Evolutionary conservation across 2,113 vertebrate species (phyloP), one percentile per base, ranked within the genome.

Genomic region (Sakesphorus luctuosus): DNA sequence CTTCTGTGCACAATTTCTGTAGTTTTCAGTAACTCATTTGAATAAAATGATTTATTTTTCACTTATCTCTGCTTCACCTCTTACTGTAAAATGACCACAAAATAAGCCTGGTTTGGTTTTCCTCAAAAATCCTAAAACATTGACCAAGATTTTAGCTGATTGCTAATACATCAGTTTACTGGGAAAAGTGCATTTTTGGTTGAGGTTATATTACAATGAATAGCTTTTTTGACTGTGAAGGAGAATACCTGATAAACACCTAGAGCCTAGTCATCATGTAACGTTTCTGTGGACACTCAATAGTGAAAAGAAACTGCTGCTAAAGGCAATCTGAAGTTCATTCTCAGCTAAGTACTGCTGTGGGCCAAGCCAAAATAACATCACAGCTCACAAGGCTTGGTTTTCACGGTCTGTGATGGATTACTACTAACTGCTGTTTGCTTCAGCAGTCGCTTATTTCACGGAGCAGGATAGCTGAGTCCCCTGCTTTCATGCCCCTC

Each of bases 381-480:
- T 33, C 76, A 58, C 18, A 33, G 72, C 76, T 91, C 83, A 68
- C 35, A 72, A 47, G 61, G 47, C 46, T 95, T 52, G 59, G 18
- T 93, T 78, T 90, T 87, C 21, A 1, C 78, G 62, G 84, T 92
- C 89, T 93, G 16, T 40, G 14, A 12, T 17, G 68, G 47, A 36
- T 87, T 95, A n/a, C 65, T 90, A 68, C 79, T 94, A 81, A 67
- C 79, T 74, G 76, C 65, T 90, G 46, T 93, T 94, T 90, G 86
- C 80, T 92, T 96, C 84, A 93, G 71, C 50, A 87, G 73, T 81
- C 89, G 56, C 53, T 86, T 38, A 16, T 94, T 96, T 93, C 94
- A 80, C 69, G 75, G 77, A 38, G 83, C 76, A 78, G 84, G 38
- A 87, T 31, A 67, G 47, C 62, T 47, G 46, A 55, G 73, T 67